A percentile compares a stretch with the other conserved stretches of the same genome.
Evolutionary conservation across 53 echinoderm and acorn worm species (phyloP).

Genomic region (Echinarachnius parma): DNA sequence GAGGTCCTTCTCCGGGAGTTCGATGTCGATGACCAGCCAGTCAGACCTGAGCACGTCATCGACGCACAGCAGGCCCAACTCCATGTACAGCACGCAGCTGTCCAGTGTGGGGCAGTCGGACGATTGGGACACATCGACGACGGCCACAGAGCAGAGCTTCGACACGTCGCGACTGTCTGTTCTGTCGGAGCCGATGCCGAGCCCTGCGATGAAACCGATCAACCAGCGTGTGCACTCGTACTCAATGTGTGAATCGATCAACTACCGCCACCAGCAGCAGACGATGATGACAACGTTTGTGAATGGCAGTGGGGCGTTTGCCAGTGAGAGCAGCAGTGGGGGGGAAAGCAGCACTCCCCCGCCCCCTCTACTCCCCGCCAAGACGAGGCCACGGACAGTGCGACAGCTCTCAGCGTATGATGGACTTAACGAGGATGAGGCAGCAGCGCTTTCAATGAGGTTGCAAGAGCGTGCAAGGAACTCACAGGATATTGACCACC

Average conservation of each 20-base stretch:
- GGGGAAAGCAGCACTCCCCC: constrained; percentile 41
- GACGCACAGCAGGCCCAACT: constrained; percentile 60
- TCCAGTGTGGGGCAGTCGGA: constrained; percentile 55
- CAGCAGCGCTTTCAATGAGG: constrained; percentile 38
- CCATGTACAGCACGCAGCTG: constrained; percentile 70
- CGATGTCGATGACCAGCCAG: constrained; percentile 67
- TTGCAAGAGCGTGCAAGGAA: constrained; percentile 17
- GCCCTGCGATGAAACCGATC: not conserved
- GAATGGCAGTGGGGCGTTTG: not conserved
- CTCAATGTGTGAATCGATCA: not conserved
- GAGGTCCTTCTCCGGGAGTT: constrained; percentile 71
- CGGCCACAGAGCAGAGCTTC: constrained; percentile 3
- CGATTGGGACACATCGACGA: constrained; percentile 37
- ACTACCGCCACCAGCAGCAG: not conserved
- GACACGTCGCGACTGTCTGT: constrained; percentile 57
- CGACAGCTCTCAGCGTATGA: constrained; percentile 82
- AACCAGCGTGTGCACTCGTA: not conserved
- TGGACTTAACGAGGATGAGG: constrained; percentile 65
- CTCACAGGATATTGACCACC: no score
- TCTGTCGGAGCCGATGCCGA: constrained; percentile 33
- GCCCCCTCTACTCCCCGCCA: constrained; percentile 70
- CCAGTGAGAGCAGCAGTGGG: constrained; percentile 39
- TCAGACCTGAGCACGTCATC: constrained; percentile 75
- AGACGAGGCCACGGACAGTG: constrained; percentile 46
- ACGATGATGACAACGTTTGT: not conserved